Evolutionary conservation across 1,140 invertebrate species (phyloP), one percentile per base, ranked within the genome.

Genomic region (Drosophila fuyamai): DNA sequence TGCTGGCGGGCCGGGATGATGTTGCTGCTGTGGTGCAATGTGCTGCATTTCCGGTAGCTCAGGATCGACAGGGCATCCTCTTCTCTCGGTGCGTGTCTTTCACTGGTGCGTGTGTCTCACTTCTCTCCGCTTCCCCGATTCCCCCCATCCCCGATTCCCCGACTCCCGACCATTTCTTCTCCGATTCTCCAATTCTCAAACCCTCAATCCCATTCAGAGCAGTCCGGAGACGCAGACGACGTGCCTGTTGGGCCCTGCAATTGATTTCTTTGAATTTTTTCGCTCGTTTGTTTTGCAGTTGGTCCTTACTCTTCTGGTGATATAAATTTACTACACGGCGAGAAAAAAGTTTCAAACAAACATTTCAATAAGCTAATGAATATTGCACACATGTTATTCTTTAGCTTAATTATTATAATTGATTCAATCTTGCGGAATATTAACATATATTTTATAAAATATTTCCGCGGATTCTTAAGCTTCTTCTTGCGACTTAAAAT

Each of bases 211-310:
- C 57, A 48, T 50, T 47, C 58, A 48, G 29, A 12, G 48, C 48
- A 12, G 23, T 56, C 50, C 46, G 35, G 36, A 36, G 29, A 32
- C 29, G 6, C 0, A 32, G 29, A 32, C 29, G 79, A 88, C 82
- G 83, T 86, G 83, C 74, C 83, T 82, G 82, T 88, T 88, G 76
- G 79, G 50, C 67, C 79, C 70, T 70, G 83, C 83, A 86, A 86
- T 86, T 86, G 83, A 88, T 86, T 86, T 86, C 83, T 83, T 65
- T 86, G 83, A 82, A 86, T 80, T 86, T 82, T 82, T 85, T 77
- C 71, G 75, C 67, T 82, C 66, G 67, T 73, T 88, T 79, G 71
- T 57, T 76, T 75, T 53, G 72, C 72, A 41, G 67, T 73, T 73
- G 32, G 29, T 43, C 27, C 57, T 14, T 18, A 44, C 23, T 59